Evolutionary conservation across 2,797 vertebrate genomes (phyloP), one percentile per base, ranked within the genome.

Genomic region (Scomberomorus guttatus): DNA sequence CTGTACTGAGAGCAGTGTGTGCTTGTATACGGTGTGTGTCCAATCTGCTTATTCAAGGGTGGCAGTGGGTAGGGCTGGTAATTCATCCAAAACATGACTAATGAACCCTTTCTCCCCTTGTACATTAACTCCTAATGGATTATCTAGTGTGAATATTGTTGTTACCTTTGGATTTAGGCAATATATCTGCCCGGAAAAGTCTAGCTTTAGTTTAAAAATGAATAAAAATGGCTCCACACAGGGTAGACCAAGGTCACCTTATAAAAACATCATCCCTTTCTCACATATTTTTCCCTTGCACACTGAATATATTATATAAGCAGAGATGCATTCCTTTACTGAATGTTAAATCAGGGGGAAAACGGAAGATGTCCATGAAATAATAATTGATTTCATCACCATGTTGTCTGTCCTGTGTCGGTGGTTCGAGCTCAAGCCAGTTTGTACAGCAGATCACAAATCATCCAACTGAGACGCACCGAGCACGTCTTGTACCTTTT

Each of bases 401-500:
- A 70, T 78, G 78, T 86, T 4, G 11, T 76, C 60, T 68, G 74
- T 84, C 79, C 76, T 52, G 69, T 54, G 54, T 81, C 18, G 75
- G 71, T 81, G 84, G 82, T 87, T 84, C 39, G 10, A 78, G 73
- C 78, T 82, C 44, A 72, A 89, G 77, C 77, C 80, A 71, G 63
- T 88, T 83, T 91, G 87, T 92, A 89, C 72, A 86, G 89, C 87
- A 79, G 83, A 82, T 80, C 65, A 82, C 60, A 68, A 85, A 83
- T 86, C 85, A 86, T 89, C 83, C 71, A 52, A 77, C 81, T 50
- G 79, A 85, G 80, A 85, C 75, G 83, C 85, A 87, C 78, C 37
- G 55, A 88, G 80, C 80, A 84, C 67, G 55, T 93, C 86, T 86
- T 90, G 70, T 90, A 93, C 77, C 79, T 91, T 92, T 93, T 92